Conservation (phyloP, 2,113 vertebrate species). For the Phycodurus eques region DNA sequence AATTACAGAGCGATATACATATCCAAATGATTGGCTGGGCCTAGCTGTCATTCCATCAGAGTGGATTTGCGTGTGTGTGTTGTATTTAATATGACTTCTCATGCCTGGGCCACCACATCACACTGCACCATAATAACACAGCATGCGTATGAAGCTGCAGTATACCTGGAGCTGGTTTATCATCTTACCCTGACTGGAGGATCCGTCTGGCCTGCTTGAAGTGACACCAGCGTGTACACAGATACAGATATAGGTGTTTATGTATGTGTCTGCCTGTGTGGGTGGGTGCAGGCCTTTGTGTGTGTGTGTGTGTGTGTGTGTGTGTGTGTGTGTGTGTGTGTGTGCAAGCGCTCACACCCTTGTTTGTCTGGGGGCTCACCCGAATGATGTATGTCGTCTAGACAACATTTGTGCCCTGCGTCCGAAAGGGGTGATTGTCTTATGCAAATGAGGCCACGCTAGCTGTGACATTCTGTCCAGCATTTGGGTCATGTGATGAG, state of each 20-base stretch:
- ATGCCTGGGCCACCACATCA: conserved; percentile 74
- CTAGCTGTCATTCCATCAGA: conserved; percentile 65
- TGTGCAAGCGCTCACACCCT: neutral
- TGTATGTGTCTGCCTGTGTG: conserved; percentile 43
- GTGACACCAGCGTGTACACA: conserved; percentile 40
- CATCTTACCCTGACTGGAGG: conserved; percentile 64
- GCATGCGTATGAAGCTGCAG: conserved; percentile 55
- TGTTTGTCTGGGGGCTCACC: conserved; percentile 76
- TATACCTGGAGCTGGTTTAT: conserved; percentile 85
- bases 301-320: conserved; percentile 12
- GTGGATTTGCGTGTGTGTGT: conserved; percentile 90
- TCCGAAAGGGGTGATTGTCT: conserved; percentile 81
- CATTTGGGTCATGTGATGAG: conserved; percentile 66
- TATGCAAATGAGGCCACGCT: conserved; percentile 83
- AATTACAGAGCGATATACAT: conserved; percentile 80
- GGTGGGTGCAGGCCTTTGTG: conserved; percentile 5
- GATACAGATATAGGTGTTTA: conserved; percentile 55
- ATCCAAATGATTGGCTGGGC: conserved; percentile 84
- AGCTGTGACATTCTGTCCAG: conserved; percentile 65
- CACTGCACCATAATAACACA: conserved; percentile 72
- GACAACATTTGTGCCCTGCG: conserved; percentile 83
- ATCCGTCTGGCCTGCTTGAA: conserved; percentile 51
- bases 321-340: conserved; percentile 13
- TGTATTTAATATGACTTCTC: conserved; percentile 88
- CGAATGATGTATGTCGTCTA: conserved; percentile 87